Conservation (phyloP, 2,797 vertebrate species). For the Cossypha caffra region DNA sequence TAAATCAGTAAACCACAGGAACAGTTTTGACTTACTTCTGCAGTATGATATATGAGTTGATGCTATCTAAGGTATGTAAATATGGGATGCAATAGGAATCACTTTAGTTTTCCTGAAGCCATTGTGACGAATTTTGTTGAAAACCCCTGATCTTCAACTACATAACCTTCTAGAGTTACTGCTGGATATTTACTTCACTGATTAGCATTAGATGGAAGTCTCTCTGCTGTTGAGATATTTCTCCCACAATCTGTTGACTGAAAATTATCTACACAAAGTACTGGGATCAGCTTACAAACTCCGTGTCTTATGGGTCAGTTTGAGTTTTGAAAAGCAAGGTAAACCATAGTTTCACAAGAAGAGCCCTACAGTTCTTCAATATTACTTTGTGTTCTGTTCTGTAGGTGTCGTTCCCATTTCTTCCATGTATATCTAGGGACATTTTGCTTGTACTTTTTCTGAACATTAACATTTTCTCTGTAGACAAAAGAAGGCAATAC, state of each 20-base stretch:
- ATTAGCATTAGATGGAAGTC: background rate
- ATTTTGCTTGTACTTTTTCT: background rate
- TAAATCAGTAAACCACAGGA: background rate
- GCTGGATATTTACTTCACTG: background rate
- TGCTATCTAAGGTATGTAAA: background rate
- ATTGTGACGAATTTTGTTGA: background rate
- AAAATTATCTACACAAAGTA: background rate
- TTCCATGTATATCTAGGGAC: background rate
- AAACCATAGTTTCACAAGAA: background rate
- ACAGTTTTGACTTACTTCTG: background rate
- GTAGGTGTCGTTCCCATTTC: background rate
- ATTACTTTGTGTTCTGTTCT: background rate
- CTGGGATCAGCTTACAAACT: background rate
- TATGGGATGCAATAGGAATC: accelerated
- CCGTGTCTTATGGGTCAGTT: background rate
- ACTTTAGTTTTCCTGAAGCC: background rate
- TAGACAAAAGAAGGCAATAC: background rate
- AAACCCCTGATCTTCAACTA: background rate
- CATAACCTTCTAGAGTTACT: background rate
- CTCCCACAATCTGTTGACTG: background rate
- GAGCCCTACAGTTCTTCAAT: background rate
- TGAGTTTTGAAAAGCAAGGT: background rate
- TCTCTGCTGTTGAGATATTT: background rate
- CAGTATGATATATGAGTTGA: background rate
- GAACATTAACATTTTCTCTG: background rate